Percentiles rank a stretch among this genome's conserved stretches.
Conservation (phyloP, 2,888 invertebrate genomes). For the Torymus tubicola region DNA sequence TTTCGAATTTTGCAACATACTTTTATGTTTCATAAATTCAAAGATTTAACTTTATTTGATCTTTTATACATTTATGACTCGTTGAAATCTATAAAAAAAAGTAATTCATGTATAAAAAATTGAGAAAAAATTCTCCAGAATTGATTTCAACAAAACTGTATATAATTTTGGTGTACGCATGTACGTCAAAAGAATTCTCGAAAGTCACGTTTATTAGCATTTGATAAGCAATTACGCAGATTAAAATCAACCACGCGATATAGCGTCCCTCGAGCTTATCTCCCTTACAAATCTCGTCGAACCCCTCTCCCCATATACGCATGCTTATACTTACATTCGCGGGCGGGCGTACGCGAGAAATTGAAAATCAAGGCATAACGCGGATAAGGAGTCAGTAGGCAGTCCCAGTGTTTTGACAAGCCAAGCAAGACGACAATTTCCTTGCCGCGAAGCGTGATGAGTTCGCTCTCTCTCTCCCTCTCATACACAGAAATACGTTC, state of each 20-base stretch:
- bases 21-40: too few relatives aligned
- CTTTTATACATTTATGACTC: too few relatives aligned
- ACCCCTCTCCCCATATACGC: slow-evolving; percentile 10
- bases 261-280: slow-evolving; percentile 20
- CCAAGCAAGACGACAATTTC: slow-evolving; percentile 60
- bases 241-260: slow-evolving; percentile 40
- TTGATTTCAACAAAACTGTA: not conserved
- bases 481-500: not conserved
- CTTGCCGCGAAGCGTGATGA: slow-evolving; percentile 49
- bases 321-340: not conserved
- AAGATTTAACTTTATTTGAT: too few relatives aligned
- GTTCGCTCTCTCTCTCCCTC: not conserved
- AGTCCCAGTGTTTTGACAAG: slow-evolving; percentile 56
- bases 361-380: slow-evolving; percentile 49
- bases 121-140: not conserved
- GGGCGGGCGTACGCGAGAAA: slow-evolving; percentile 27
- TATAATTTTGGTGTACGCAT: not conserved
- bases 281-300: not conserved
- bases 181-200: slow-evolving; percentile 23
- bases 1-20: too few relatives aligned
- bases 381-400: slow-evolving; percentile 25
- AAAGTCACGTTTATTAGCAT: slow-evolving; percentile 53
- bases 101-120: not conserved
- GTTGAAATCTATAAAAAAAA: too few relatives aligned
- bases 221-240: slow-evolving; percentile 57